Base-by-base conservation (phyloP, 2,113 vertebrate genomes). In the Atherinomorus stipes region DNA sequence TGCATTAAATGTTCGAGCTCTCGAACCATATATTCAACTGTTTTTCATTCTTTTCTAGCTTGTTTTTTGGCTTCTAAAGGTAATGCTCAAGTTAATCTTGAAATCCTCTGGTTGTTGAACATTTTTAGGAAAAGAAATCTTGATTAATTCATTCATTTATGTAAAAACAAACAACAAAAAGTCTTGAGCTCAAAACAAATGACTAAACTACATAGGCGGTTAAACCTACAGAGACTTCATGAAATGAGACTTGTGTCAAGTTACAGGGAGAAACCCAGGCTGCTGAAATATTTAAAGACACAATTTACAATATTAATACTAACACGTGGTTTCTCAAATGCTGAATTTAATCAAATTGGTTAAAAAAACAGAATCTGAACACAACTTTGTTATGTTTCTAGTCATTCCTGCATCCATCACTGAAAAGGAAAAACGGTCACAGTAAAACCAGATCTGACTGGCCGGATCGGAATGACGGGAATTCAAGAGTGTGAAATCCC, bases 241-340 rank as follows among this genome's bases (percentile, higher is more conserved):
- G 2, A 22, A 57, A 56, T 16, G 47, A 11, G 47, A 56, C 23
- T 8, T 7, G 64, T 81, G 69, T 86, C 26, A 65, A 26, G 64
- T 68, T 78, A 82, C 75, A 25, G 54, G 19, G 42, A 62, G 75
- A 82, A 92, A 86, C 54, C 77, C 25, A 28, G 4, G 19, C 7
- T 15, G 4, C 60, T 91, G 50, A 91, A 91, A 89, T 91, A 92
- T 93, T 90, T 28, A 92, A 70, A 80, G 77, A 57, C 63, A 64
- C 78, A 87, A 82, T 90, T 88, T 76, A 87, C 52, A 86, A 63
- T 57, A 53, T 34, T 34, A 4, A 34, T 9, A 47, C 44, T n/a
- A n/a, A 47, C 5, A 34, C 31, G 1, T 47, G 18, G 19, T 47
- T 7, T 47, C 44, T 8, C 13, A 12, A 47, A 18, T 3, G 40